These are phyloP conservation scores for Philypnodon macrostomus DNA, from an alignment of 2,797 vertebrate genomes.

Conservation along the genomic window DNA sequence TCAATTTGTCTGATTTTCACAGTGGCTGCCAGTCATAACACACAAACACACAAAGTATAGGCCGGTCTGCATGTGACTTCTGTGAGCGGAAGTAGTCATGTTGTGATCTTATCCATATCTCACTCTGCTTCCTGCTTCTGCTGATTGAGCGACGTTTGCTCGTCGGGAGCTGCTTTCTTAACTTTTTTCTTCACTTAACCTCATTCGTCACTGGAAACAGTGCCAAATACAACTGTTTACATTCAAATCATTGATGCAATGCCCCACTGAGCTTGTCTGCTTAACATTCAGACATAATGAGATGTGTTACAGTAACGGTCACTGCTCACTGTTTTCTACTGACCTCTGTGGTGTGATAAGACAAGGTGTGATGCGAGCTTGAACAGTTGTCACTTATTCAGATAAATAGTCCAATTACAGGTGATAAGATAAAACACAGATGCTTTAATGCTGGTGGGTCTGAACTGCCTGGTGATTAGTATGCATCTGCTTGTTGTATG, in stretches of 20 bases:
- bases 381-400: slow-evolving; percentile 33
- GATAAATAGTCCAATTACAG: slow-evolving; percentile 31
- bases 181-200: slow-evolving; percentile 3
- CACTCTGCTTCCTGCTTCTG: slow-evolving; percentile 4
- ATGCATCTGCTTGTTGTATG: neutral
- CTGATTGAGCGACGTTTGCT: slow-evolving; percentile 15
- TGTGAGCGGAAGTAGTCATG: slow-evolving; percentile 14
- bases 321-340: neutral
- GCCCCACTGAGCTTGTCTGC: neutral
- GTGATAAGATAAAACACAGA: slow-evolving; percentile 47
- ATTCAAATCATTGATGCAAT: slow-evolving; percentile 5
- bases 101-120: neutral
- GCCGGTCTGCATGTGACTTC: no score
- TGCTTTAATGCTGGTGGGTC: neutral
- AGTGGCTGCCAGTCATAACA: slow-evolving; percentile 60
- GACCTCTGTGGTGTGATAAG: slow-evolving; percentile 38
- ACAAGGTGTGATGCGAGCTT: slow-evolving; percentile 42
- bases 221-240: slow-evolving; percentile 5
- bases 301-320: neutral
- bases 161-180: slow-evolving; percentile 3
- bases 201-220: slow-evolving; percentile 7
- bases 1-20: slow-evolving; percentile 51
- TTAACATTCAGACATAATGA: neutral
- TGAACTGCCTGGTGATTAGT: neutral
- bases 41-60: no score